phyloP scores from a whole-genome alignment of 1,140 invertebrate species.

The Pseudoatta argentina region DNA sequence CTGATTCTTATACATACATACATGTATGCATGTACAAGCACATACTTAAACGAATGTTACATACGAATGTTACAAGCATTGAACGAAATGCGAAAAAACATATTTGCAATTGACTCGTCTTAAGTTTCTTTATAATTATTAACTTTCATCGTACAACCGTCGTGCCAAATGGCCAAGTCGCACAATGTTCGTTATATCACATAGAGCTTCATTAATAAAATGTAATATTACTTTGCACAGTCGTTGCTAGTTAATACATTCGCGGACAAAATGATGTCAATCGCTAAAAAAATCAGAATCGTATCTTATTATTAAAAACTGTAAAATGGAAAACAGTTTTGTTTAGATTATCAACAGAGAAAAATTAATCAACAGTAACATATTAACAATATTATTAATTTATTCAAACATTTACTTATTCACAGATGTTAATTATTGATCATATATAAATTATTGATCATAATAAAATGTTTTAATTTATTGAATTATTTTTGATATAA shows the following conservation, averaged over 20 bases:
- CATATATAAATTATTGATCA: background rate
- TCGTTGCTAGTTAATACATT: constrained; percentile 30
- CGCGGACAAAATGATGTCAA: constrained; percentile 22
- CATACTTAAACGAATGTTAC: background rate
- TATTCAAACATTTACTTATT: constrained; percentile 4
- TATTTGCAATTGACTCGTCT: constrained; percentile 10
- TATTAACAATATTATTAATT: background rate
- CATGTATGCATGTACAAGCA: background rate
- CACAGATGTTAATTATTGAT: background rate
- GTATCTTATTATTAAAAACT: background rate
- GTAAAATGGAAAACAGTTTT: background rate
- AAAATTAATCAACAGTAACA: background rate
- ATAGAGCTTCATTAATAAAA: constrained; percentile 39
- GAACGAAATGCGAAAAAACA: constrained; percentile 13
- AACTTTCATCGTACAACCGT: constrained; percentile 20
- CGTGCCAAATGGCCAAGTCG: constrained; percentile 52
- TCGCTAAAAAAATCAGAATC: background rate
- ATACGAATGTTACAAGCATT: constrained; percentile 12
- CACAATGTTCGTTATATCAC: constrained; percentile 37
- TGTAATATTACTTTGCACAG: constrained; percentile 31
- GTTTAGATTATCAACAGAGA: background rate
- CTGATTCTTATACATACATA: constrained; percentile 9
- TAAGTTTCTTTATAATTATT: background rate
- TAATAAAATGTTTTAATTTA: background rate
- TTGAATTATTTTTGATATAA: background rate